A percentile compares a stretch with the other conserved stretches of the same genome.
Evolutionary conservation across 2,888 invertebrate species (phyloP).

Genomic region (Pomacea canaliculata): DNA sequence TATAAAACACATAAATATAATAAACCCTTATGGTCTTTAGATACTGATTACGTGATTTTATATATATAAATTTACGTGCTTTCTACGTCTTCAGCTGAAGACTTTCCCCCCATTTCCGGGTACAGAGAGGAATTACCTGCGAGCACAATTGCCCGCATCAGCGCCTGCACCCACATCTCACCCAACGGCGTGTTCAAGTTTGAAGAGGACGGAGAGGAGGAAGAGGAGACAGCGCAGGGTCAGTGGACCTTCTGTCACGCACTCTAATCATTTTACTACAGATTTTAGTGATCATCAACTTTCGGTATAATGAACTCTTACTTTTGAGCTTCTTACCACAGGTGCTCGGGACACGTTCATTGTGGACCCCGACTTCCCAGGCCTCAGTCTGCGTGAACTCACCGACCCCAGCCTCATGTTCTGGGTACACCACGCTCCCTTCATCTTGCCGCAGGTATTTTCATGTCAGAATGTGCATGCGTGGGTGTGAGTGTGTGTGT

Average conservation of each 20-base stretch:
- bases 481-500: too few relatives aligned
- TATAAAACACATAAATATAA: too few relatives aligned
- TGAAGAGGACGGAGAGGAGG: slow-evolving; percentile 75
- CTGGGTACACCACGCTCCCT: slow-evolving; percentile 84
- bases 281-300: too few relatives aligned
- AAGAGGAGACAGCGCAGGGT: slow-evolving; percentile 72
- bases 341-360: slow-evolving; percentile 33
- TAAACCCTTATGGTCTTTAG: too few relatives aligned
- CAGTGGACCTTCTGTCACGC: too few relatives aligned
- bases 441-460: slow-evolving; percentile 74
- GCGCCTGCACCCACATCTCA: slow-evolving; percentile 82
- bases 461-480: too few relatives aligned
- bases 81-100: slow-evolving; percentile 70
- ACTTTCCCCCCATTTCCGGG: slow-evolving; percentile 85
- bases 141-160: slow-evolving; percentile 86
- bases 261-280: too few relatives aligned
- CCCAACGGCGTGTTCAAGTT: slow-evolving; percentile 77
- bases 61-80: too few relatives aligned
- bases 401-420: slow-evolving; percentile 77
- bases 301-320: too few relatives aligned
- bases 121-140: slow-evolving; percentile 81
- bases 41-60: too few relatives aligned
- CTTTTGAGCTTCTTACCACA: neutral
- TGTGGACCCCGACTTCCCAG: slow-evolving; percentile 78
- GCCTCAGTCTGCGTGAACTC: slow-evolving; percentile 77